A percentile compares a stretch with the other conserved stretches of the same genome.
Evolutionary conservation across 1,140 invertebrate species (phyloP).

Genomic region (Sitodiplosis mosellana): DNA sequence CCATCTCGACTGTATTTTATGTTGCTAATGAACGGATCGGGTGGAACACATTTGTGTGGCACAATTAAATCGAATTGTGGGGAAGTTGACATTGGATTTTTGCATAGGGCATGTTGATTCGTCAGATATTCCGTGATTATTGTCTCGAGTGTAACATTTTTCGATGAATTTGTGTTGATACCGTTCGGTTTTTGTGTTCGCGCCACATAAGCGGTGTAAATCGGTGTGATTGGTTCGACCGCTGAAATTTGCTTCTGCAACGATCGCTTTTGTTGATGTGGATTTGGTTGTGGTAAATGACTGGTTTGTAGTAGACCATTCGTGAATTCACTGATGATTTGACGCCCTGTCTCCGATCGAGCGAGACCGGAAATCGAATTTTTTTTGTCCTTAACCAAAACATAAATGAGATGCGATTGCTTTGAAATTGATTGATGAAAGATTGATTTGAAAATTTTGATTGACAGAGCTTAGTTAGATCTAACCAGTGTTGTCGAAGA

Average conservation of each 20-base stretch:
- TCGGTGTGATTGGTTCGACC: slow-evolving; percentile 6
- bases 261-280: slow-evolving; percentile 27
- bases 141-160: slow-evolving; percentile 58
- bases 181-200: slow-evolving; percentile 4
- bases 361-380: too few relatives aligned
- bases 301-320: too few relatives aligned
- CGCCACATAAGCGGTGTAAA: too few relatives aligned
- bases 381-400: too few relatives aligned
- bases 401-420: too few relatives aligned
- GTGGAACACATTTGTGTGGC: slow-evolving; percentile 84
- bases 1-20: slow-evolving; percentile 47
- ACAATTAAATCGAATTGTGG: slow-evolving; percentile 77
- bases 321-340: too few relatives aligned
- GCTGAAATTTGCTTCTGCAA: slow-evolving; percentile 47
- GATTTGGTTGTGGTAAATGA: slow-evolving; percentile 13
- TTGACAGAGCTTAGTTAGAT: too few relatives aligned
- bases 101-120: slow-evolving; percentile 84
- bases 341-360: too few relatives aligned
- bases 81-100: slow-evolving; percentile 80
- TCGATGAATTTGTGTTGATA: slow-evolving; percentile 10
- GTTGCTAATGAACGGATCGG: slow-evolving; percentile 67
- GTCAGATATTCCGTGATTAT: slow-evolving; percentile 92
- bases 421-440: too few relatives aligned
- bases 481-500: too few relatives aligned
- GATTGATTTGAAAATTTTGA: too few relatives aligned